A percentile compares a stretch with the other conserved stretches of the same genome.
phyloP scores from a whole-genome alignment of 1,140 invertebrate species.

The Sitophilus oryzae region DNA sequence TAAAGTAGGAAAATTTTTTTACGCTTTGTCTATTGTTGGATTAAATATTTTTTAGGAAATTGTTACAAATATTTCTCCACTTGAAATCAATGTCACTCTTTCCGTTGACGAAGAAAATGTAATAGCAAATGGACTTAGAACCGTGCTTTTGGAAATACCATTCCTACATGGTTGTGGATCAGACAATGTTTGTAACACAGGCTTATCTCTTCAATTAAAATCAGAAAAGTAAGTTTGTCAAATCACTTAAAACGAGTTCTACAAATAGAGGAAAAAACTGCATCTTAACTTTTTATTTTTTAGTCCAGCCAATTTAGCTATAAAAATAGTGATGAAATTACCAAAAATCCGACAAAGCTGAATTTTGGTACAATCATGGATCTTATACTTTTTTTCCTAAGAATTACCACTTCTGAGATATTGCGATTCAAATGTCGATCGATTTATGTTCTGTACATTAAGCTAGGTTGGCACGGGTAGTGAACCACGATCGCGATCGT shows the following conservation, averaged over 20 bases:
- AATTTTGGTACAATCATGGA: too few relatives aligned
- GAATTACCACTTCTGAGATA: too few relatives aligned
- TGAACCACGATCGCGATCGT: too few relatives aligned
- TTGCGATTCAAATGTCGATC: too few relatives aligned
- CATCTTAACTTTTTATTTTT: background rate
- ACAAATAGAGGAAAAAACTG: background rate
- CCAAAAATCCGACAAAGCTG: too few relatives aligned
- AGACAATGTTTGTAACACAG: background rate
- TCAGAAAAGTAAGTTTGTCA: background rate
- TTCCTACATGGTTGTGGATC: background rate
- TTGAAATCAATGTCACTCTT: background rate
- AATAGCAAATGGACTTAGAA: background rate
- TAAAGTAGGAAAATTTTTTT: too few relatives aligned
- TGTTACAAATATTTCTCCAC: background rate
- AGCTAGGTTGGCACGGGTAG: too few relatives aligned
- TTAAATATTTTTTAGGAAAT: background rate
- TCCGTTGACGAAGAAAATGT: background rate
- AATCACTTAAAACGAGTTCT: background rate
- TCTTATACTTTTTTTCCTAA: too few relatives aligned
- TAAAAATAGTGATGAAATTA: too few relatives aligned
- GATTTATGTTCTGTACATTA: too few relatives aligned
- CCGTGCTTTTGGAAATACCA: background rate
- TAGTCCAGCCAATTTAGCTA: background rate
- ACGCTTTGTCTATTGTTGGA: too few relatives aligned
- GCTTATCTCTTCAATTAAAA: background rate